Evolutionary conservation across 2,113 vertebrate genomes (phyloP).

Genomic region (Burhinus oedicnemus): DNA sequence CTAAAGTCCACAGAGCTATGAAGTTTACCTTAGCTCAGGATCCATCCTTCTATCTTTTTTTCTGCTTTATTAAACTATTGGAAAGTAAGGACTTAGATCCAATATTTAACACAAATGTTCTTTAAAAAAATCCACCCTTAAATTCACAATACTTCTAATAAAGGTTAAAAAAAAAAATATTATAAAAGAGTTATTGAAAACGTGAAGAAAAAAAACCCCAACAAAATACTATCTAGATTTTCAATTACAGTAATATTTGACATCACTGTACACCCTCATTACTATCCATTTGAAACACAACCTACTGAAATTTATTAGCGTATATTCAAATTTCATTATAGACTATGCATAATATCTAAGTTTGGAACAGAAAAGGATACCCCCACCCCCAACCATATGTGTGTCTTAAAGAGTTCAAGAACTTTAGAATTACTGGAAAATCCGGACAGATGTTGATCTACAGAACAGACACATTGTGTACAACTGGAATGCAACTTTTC

Average conservation of each 20-base stretch:
- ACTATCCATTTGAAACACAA: neutral
- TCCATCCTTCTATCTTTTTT: neutral
- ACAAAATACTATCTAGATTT: neutral
- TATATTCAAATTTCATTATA: neutral
- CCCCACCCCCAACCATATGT: neutral
- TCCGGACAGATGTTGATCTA: neutral
- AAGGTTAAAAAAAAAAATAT: neutral
- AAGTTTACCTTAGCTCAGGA: neutral
- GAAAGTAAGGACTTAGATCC: neutral
- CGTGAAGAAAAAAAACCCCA: neutral
- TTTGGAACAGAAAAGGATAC: neutral
- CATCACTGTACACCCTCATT: neutral
- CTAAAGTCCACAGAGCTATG: neutral
- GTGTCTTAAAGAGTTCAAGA: neutral
- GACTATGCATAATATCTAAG: neutral
- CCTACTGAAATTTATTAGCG: neutral
- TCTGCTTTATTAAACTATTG: neutral
- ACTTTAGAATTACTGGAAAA: neutral
- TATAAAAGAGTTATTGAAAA: neutral
- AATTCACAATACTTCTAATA: neutral
- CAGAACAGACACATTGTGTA: neutral
- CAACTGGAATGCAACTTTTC: constrained; percentile 12
- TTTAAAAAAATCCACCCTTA: neutral
- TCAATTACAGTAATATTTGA: neutral
- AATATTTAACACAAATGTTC: neutral